A percentile compares a stretch with the other conserved stretches of the same genome.
These are phyloP conservation scores for Platygyra sinensis DNA, from an alignment of 64 coral and sea anemone genomes.

Conservation along the genomic window DNA sequence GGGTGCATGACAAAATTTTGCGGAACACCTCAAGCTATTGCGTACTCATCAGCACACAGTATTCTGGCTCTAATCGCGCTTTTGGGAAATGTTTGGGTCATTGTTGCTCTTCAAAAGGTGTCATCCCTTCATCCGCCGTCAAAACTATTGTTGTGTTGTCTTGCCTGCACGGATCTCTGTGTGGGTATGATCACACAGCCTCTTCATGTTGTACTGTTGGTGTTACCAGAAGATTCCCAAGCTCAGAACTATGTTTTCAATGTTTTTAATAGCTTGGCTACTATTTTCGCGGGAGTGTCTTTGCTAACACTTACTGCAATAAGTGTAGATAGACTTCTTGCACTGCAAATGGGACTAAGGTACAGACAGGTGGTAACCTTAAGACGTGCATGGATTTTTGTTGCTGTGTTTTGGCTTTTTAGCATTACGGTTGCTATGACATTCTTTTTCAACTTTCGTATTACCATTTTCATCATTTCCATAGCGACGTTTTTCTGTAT, in stretches of 20 bases:
- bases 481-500: background rate
- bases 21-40: background rate
- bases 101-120: background rate
- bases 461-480: too few relatives aligned
- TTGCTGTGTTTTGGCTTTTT: background rate
- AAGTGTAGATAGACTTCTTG: conserved; percentile 8
- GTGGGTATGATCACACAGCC: background rate
- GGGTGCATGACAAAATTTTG: too few relatives aligned
- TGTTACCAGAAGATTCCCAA: background rate
- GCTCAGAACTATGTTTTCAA: background rate
- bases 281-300: background rate
- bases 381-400: background rate
- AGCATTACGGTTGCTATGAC: background rate
- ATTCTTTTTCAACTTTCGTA: background rate
- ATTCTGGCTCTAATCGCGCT: background rate
- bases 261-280: background rate
- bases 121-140: background rate
- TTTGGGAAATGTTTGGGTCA: background rate
- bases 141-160: background rate
- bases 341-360: background rate
- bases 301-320: background rate
- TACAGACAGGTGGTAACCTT: conserved; percentile 8
- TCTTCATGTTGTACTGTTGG: background rate
- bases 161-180: background rate
- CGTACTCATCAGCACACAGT: background rate